Conservation (phyloP, 64 coral and sea anemone genomes). For the Stylophora pistillata region DNA sequence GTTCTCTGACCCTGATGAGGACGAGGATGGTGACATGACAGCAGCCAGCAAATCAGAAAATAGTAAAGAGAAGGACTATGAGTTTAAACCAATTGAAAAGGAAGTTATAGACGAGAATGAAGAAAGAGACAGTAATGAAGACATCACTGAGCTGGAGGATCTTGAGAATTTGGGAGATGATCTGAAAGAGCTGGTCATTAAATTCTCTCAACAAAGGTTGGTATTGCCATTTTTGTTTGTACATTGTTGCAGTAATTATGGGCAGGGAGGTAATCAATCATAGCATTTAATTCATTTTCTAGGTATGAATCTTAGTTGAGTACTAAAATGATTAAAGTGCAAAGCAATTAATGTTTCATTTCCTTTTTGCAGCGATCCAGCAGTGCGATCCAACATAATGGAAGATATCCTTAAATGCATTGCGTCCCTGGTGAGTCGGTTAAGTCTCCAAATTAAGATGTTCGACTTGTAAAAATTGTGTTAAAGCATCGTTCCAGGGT, state of each 20-base stretch:
- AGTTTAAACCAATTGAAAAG: conserved; percentile 93
- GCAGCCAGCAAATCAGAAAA: conserved; percentile 44
- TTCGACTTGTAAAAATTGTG: too few species aligned
- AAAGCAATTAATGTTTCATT: too few species aligned
- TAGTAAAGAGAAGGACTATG: conserved; percentile 77
- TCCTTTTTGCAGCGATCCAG: conserved; percentile 63
- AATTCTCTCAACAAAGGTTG: conserved; percentile 71
- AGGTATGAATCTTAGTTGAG: too few species aligned
- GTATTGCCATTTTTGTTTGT: neutral
- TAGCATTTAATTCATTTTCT: too few species aligned
- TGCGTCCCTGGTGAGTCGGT: conserved; percentile 56
- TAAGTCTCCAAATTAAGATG: neutral
- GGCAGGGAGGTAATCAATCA: too few species aligned
- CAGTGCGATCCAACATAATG: conserved; percentile 72
- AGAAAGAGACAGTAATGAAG: conserved; percentile 88
- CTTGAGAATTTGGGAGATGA: conserved; percentile 83
- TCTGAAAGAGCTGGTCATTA: conserved; percentile 75
- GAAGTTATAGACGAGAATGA: conserved; percentile 66
- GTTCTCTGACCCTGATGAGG: conserved; percentile 97
- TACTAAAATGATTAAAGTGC: too few species aligned
- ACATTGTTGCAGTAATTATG: neutral
- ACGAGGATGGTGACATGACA: conserved; percentile 66
- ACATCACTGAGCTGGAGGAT: conserved; percentile 86
- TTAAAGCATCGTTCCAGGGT: too few species aligned
- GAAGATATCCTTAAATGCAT: conserved; percentile 80